Evolutionary conservation across 2,113 vertebrate genomes (phyloP), one percentile per base, ranked within the genome.

Genomic region (Melanerpes formicivorus): DNA sequence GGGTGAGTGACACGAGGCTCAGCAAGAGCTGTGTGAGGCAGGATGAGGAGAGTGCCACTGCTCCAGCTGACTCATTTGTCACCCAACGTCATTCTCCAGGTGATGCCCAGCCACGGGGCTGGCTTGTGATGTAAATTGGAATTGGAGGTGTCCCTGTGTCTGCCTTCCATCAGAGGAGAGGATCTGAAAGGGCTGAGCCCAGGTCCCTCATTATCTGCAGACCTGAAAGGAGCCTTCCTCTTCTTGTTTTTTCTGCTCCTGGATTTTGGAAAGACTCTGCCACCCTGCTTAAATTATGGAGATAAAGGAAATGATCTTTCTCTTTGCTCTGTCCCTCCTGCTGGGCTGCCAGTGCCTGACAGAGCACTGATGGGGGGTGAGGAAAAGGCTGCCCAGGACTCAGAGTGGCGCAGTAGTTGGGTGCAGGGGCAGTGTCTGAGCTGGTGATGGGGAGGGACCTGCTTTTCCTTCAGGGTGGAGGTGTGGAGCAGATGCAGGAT

Each of bases 1-100:
- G 52, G 42, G 14, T 92, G 91, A 46, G 5, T 93, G 88, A 91
- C 87, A 54, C 0, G 27, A 59, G 85, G 73, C 69, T 94, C 88
- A 87, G 87, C 72, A 85, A 78, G 78, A 80, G 42, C 86, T 71
- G 17, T 77, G 80, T 70, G 14, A 40, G 78, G 90, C 76, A 48
- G 91, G 76, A 25, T 66, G 80, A n/a, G 62, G 40, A 30, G 25
- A 15, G 75, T 91, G 93, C 80, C 69, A 30, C 50, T 72, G 64
- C 82, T 77, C 34, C 85, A 75, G 80, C 85, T 85, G 64, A 84
- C 67, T 95, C 67, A 63, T 30, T 63, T 3, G 0, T 56, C 71
- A 89, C 78, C 71, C 40, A 55, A 1, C 4, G 0, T 46, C 52
- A 26, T 56, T 63, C 76, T 71, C 60, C 63, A 64, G 76, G 11